A percentile compares a stretch with the other conserved stretches of the same genome.
Evolutionary conservation across 2,888 invertebrate genomes (phyloP).

Genomic region (Dryobotodes eremita): DNA sequence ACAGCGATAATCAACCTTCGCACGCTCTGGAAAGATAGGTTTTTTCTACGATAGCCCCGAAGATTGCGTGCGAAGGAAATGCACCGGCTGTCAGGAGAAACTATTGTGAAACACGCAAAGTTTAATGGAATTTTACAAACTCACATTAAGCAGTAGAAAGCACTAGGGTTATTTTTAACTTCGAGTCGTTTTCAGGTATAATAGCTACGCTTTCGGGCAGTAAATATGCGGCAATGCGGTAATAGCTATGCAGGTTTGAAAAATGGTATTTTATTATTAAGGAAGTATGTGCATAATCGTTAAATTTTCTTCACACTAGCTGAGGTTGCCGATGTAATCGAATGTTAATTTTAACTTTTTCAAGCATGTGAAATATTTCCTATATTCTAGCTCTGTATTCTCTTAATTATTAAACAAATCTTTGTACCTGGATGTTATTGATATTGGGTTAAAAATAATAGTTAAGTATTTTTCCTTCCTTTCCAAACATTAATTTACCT

Average conservation of each 20-base stretch:
- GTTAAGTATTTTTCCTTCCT: background rate
- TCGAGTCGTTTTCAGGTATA: constrained; percentile 36
- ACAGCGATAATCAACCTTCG: constrained; percentile 39
- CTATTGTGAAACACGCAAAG: constrained; percentile 71
- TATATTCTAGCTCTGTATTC: no score
- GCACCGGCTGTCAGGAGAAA: constrained; percentile 67
- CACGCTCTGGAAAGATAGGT: constrained; percentile 47
- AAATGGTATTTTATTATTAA: background rate
- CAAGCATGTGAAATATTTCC: no score
- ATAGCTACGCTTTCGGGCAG: constrained; percentile 21
- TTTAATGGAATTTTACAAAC: constrained; percentile 72
- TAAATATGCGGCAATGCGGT: constrained; percentile 51
- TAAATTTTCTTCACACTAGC: background rate
- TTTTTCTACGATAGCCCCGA: constrained; percentile 46
- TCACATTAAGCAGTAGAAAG: constrained; percentile 60
- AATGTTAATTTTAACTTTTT: background rate
- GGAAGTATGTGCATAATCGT: background rate
- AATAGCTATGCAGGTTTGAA: constrained; percentile 24
- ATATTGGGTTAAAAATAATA: background rate
- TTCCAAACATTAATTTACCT: background rate
- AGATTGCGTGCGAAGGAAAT: constrained; percentile 72
- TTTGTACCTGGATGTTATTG: background rate
- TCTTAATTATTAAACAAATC: no score
- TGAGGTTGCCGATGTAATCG: background rate
- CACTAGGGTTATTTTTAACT: constrained; percentile 63